These are phyloP conservation scores for Ceratina calcarata DNA, from an alignment of 1,140 invertebrate species.

Conservation along the genomic window DNA sequence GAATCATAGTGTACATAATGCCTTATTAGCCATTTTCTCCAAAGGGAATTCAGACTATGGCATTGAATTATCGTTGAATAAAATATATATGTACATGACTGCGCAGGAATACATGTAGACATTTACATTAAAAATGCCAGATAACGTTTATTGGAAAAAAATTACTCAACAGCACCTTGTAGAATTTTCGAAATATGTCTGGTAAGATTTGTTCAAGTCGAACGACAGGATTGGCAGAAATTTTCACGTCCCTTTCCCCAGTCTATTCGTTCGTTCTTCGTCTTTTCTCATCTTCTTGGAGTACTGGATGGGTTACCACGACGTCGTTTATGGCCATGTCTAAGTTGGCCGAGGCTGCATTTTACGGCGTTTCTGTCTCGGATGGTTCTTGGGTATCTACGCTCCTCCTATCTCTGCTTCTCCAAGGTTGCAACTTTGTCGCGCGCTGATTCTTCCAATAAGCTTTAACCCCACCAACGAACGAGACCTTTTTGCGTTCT, in stretches of 20 bases:
- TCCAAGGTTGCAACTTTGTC: slow-evolving; percentile 72
- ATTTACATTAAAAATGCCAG: not conserved
- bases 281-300: slow-evolving; percentile 27
- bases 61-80: not conserved
- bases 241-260: slow-evolving; percentile 28
- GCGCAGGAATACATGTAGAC: too few relatives aligned
- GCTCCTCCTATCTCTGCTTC: slow-evolving; percentile 69
- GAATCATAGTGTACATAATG: too few relatives aligned
- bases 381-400: slow-evolving; percentile 73
- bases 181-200: too few relatives aligned
- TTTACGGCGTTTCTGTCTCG: slow-evolving; percentile 77
- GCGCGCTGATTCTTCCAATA: slow-evolving; percentile 50
- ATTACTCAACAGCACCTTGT: too few relatives aligned
- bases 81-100: too few relatives aligned
- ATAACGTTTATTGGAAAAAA: not conserved
- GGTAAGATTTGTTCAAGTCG: not conserved
- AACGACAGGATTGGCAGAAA: not conserved
- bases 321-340: slow-evolving; percentile 74
- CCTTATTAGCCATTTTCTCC: too few relatives aligned
- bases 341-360: slow-evolving; percentile 79
- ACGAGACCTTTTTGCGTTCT: slow-evolving; percentile 12
- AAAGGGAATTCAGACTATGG: too few relatives aligned
- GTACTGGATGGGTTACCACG: slow-evolving; percentile 44
- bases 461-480: slow-evolving; percentile 19
- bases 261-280: slow-evolving; percentile 27